These are phyloP conservation scores for Dysmachus trigonus DNA, from an alignment of 2,888 invertebrate genomes.

Conservation along the genomic window DNA sequence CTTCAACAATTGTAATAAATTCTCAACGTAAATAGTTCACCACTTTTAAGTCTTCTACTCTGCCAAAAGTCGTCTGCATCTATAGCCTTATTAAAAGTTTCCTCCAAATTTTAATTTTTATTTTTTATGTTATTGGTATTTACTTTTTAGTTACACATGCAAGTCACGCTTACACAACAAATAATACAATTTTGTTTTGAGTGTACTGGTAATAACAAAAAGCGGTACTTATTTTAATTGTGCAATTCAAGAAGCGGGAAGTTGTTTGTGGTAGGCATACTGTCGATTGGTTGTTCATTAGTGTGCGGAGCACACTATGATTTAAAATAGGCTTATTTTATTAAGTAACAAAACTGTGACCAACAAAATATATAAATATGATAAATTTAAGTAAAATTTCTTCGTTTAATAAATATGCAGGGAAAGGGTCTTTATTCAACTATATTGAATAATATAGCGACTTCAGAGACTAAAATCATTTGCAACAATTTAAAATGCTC, in stretches of 20 bases:
- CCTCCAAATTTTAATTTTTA: neutral
- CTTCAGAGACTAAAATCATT: no score
- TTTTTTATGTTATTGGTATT: neutral
- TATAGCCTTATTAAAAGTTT: constrained; percentile 20
- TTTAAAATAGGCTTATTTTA: no score
- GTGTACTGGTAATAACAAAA: neutral
- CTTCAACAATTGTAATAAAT: neutral
- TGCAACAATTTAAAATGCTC: no score
- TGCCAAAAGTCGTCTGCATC: neutral
- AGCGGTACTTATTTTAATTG: neutral
- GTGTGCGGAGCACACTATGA: no score
- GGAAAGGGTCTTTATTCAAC: no score
- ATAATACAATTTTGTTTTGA: neutral
- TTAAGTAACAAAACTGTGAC: no score
- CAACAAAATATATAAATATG: no score
- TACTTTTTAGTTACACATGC: neutral
- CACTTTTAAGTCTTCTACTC: neutral
- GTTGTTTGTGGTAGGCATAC: neutral
- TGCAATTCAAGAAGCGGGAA: neutral
- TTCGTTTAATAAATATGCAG: no score
- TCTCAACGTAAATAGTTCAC: neutral
- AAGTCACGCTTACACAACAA: neutral
- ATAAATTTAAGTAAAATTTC: no score
- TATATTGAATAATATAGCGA: no score
- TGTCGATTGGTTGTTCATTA: neutral